Evolutionary conservation across 2,888 invertebrate species (phyloP).

Genomic region (Marasmarcha lunaedactyla): DNA sequence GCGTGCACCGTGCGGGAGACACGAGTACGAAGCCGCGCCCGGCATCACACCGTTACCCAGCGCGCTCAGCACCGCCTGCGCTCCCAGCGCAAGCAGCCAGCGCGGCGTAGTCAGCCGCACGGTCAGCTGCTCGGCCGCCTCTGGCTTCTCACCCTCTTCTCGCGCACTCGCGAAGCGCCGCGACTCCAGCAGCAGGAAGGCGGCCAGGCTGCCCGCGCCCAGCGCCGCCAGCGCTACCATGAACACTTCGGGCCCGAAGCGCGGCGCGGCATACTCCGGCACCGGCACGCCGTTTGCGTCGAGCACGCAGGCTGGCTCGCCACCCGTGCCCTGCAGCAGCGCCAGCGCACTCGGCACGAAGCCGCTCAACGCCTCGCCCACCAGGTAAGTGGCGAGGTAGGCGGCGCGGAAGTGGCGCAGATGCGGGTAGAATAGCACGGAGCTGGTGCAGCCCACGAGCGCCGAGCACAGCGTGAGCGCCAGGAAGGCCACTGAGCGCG

Average conservation of each 20-base stretch:
- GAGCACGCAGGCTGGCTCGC: conserved; percentile 64
- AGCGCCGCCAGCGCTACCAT: conserved; percentile 74
- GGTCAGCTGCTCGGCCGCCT: conserved; percentile 72
- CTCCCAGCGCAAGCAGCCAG: conserved; percentile 37
- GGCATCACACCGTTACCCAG: conserved; percentile 84
- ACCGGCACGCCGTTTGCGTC: conserved; percentile 34
- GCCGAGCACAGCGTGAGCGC: conserved; percentile 75
- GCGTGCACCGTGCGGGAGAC: conserved; percentile 82
- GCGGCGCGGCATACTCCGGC: conserved; percentile 55
- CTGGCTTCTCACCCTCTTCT: conserved; percentile 60
- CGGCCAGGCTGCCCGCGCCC: conserved; percentile 72
- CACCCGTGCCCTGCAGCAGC: conserved; percentile 82
- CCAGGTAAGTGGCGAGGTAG: conserved; percentile 84
- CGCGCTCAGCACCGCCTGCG: conserved; percentile 72
- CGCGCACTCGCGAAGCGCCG: conserved; percentile 36
- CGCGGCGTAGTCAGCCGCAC: conserved; percentile 45
- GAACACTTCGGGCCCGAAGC: conserved; percentile 75
- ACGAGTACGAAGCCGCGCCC: conserved; percentile 84
- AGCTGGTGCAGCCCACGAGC: conserved; percentile 86
- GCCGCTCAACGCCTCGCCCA: conserved; percentile 88
- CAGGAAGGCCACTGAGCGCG: conserved; percentile 72
- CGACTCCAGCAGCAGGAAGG: conserved; percentile 71
- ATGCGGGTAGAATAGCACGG: conserved; percentile 88
- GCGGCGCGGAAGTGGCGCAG: conserved; percentile 79
- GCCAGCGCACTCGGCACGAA: conserved; percentile 84